phyloP scores from a whole-genome alignment of 2,797 vertebrate species.

The Dicrostonyx torquatus region DNA sequence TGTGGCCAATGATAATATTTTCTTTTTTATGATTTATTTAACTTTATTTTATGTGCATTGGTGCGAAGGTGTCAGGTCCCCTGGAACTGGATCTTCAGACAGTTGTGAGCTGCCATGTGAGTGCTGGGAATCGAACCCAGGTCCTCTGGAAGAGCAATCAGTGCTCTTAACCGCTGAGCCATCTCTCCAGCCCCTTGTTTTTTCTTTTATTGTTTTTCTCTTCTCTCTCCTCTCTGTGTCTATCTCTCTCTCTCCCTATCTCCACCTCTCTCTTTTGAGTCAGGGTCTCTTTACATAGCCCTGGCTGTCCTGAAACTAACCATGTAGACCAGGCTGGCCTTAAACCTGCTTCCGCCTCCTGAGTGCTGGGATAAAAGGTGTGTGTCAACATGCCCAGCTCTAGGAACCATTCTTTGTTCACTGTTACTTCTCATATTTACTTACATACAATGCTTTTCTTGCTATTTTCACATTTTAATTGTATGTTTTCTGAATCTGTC shows the following conservation, averaged over 20 bases:
- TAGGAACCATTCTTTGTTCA: neutral
- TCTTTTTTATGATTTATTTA: too few species aligned
- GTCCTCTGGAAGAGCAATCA: too few species aligned
- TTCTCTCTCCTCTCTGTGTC: rapidly evolving
- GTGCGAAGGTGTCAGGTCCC: too few species aligned
- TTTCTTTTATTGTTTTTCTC: neutral
- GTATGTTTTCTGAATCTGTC: conserved; percentile 35
- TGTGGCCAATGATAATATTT: neutral
- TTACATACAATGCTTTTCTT: neutral
- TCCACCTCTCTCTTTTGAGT: too few species aligned
- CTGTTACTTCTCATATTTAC: neutral
- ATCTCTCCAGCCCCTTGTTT: too few species aligned
- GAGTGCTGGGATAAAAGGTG: neutral
- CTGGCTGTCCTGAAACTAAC: too few species aligned
- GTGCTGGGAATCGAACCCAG: too few species aligned
- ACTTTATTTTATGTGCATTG: too few species aligned
- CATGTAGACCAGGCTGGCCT: neutral
- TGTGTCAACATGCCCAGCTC: neutral
- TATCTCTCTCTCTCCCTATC: neutral
- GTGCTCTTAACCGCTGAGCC: too few species aligned
- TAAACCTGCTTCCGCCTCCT: neutral
- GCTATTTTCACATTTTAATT: conserved; percentile 44
- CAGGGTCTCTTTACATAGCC: neutral
- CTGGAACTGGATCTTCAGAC: too few species aligned
- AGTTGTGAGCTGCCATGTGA: too few species aligned